Evolutionary conservation across 2,888 invertebrate species (phyloP), one percentile per base, ranked within the genome.

Genomic region (Stenoptilia bipunctidactyla): DNA sequence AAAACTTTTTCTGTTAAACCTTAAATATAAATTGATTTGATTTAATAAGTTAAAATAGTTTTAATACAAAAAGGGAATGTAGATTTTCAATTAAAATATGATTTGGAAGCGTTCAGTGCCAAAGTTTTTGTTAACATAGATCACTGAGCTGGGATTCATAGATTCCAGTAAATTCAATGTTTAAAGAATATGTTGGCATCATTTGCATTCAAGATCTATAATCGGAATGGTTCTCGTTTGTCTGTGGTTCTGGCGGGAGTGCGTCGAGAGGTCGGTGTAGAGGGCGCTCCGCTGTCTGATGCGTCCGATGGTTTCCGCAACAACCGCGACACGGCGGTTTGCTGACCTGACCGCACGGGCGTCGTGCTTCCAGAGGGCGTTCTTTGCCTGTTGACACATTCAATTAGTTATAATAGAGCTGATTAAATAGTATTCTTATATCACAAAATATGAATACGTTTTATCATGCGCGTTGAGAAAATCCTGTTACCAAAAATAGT

Each of bases 311-410:
- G 85, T 58, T 89, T 90, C 39, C 90, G 77, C 46, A 89, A 64
- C 45, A 91, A 66, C 52, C 89, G 86, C 36, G 89, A 85, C 15
- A 88, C 87, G 12, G 88, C 88, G 13, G 88, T 88, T 61, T 80
- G 82, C 54, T 87, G 85, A 30, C 88, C 89, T 20, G 89, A 76
- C 13, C 90, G 87, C 44, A 90, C 86, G 35, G 91, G 90, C 9
- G 90, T 91, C 47, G 89, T 90, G 45, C 91, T 90, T 42, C 91
- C 91, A 40, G 92, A 92, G 40, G 92, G 91, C 50, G 92, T 92
- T 64, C 91, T 85, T 69, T 90, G 89, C 77, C 92, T 92, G 69
- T 47, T 41, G 44, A 12, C n/a, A 30, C 10, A 30, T 30, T n/a
- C n/a, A n/a, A n/a, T n/a, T n/a, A n/a, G n/a, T n/a, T n/a, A n/a